These are phyloP conservation scores for Hemibagrus guttatus DNA, from an alignment of 2,797 vertebrate species.

Conservation along the genomic window DNA sequence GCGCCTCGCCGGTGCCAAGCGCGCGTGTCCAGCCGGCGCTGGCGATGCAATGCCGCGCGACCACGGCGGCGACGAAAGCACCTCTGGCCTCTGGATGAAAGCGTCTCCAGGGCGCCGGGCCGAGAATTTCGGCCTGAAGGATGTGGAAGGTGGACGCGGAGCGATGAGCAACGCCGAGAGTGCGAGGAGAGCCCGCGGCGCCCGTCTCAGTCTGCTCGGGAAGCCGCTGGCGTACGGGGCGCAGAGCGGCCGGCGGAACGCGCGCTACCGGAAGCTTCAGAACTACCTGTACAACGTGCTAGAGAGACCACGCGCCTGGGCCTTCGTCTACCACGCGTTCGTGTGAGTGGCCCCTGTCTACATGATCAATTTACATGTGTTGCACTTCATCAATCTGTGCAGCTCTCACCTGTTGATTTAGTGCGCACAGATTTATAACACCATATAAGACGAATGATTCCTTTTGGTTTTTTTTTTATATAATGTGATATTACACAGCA, in stretches of 20 bases:
- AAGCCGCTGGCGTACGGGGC: slow-evolving; percentile 92
- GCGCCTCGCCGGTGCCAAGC: slow-evolving; percentile 63
- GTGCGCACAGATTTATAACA: neutral
- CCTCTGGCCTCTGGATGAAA: slow-evolving; percentile 90
- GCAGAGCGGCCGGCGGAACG: slow-evolving; percentile 91
- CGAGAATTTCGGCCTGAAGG: slow-evolving; percentile 82
- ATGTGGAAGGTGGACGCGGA: slow-evolving; percentile 88
- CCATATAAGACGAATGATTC: too few relatives aligned
- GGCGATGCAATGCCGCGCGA: slow-evolving; percentile 94
- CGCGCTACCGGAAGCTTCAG: slow-evolving; percentile 91
- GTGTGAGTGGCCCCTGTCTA: slow-evolving; percentile 81
- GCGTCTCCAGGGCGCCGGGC: slow-evolving; percentile 69
- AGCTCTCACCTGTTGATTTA: neutral
- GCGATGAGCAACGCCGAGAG: slow-evolving; percentile 81
- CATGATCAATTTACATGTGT: neutral
- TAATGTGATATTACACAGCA: neutral
- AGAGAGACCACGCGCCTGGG: slow-evolving; percentile 91
- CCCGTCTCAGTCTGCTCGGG: slow-evolving; percentile 93
- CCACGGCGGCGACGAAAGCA: slow-evolving; percentile 86
- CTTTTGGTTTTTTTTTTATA: neutral
- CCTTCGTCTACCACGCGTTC: slow-evolving; percentile 91
- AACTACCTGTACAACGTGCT: slow-evolving; percentile 94
- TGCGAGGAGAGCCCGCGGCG: slow-evolving; percentile 85
- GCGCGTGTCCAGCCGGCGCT: slow-evolving; percentile 68
- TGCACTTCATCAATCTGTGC: neutral